Evolutionary conservation across 92 coral and sea anemone genomes (phyloP), one percentile per base, ranked within the genome.

Genomic region (Zoanthus sansibaricus): DNA sequence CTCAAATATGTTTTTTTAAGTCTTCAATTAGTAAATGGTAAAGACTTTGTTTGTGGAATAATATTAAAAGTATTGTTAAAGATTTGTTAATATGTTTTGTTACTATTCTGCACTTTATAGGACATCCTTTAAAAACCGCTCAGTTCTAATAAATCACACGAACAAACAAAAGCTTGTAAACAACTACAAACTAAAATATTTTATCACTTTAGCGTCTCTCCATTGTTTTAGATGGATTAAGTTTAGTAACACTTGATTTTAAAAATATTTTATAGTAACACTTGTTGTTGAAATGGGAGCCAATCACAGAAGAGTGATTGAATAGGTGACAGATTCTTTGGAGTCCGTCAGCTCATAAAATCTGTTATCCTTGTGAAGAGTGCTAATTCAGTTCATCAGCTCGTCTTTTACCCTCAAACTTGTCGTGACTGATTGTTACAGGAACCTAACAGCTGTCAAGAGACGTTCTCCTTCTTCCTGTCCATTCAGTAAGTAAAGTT

Each of bases 251-350:
- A 33, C 42, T 33, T 33, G 42, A 1, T 33, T 33, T 33, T 33
- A 33, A 33, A 33, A 33, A 33, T 33, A 3, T 69, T 69, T n/a
- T n/a, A n/a, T 30, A 69, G 73, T 69, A 69, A 69, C 73, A 69
- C 47, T 33, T 33, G 42, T 9, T 14, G 1, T 6, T 31, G 14
- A 6, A 69, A 21, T 69, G 73, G 15, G 1, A 69, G 13, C 73
- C 73, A 69, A 25, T 69, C 73, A 69, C 45, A 69, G 45, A 69
- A 13, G 2, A 30, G 45, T 12, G 2, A 69, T 69, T 69, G 31
- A 30, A 69, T 46, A 69, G 73, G 73, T 69, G 73, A 32, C 73
- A 69, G 31, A 69, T 69, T 69, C 73, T 69, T 69, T 69, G 25
- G 14, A 69, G 16, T 21, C 10, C 45, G 16, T 69, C 45, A 1